A percentile compares a stretch with the other conserved stretches of the same genome.
phyloP scores from a whole-genome alignment of 2,113 vertebrate species.

The Climacteris rufus region DNA sequence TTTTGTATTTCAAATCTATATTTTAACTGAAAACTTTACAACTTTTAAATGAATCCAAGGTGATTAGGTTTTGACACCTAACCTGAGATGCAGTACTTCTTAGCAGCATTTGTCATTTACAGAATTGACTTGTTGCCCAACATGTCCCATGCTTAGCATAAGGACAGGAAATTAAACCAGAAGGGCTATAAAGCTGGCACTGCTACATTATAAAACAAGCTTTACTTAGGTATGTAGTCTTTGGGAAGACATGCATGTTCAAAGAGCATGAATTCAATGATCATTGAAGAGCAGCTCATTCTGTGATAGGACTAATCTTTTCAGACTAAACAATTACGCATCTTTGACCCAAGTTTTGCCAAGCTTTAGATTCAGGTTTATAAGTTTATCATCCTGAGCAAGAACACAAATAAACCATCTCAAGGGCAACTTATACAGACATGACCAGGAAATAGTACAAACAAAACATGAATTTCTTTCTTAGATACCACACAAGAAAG shows the following conservation, averaged over 20 bases:
- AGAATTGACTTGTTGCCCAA: neutral
- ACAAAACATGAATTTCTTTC: neutral
- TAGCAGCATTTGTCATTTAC: neutral
- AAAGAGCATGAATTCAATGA: neutral
- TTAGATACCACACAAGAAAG: neutral
- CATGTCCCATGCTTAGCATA: neutral
- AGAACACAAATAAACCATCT: neutral
- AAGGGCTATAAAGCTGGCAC: neutral
- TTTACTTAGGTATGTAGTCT: neutral
- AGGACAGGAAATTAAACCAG: neutral
- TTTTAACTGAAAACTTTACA: neutral
- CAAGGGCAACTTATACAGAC: neutral
- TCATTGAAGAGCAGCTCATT: neutral
- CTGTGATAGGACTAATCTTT: neutral
- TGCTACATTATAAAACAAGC: neutral
- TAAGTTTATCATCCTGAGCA: neutral
- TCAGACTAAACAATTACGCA: neutral
- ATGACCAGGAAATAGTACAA: neutral
- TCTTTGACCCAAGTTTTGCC: neutral
- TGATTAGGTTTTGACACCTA: neutral
- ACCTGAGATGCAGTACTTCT: neutral
- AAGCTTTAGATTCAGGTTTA: neutral
- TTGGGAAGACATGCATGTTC: neutral
- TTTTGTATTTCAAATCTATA: neutral
- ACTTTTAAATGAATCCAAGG: neutral